Evolutionary conservation across 2,113 vertebrate species (phyloP).

Genomic region (Etia nguti): DNA sequence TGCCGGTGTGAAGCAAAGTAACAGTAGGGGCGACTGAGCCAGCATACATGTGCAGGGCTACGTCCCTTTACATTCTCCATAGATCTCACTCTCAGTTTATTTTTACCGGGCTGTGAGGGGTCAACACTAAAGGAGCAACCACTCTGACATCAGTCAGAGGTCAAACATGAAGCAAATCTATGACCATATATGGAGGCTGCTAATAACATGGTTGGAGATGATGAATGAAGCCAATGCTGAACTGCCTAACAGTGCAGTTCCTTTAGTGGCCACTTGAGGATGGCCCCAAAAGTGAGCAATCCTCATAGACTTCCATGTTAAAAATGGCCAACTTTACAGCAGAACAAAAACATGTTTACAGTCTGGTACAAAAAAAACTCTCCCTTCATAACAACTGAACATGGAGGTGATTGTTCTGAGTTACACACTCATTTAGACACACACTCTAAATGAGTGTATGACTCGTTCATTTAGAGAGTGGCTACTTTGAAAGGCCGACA

Average conservation of each 20-base stretch:
- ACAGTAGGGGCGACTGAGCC: not conserved
- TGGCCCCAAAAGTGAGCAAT: not conserved
- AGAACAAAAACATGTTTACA: not conserved
- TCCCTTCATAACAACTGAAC: no score
- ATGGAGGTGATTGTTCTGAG: no score
- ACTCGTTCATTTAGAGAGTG: not conserved
- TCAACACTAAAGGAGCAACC: not conserved
- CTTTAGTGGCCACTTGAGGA: not conserved
- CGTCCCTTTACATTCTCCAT: not conserved
- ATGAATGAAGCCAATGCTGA: not conserved
- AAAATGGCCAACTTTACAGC: not conserved
- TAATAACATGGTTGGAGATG: not conserved
- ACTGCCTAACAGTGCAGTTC: not conserved
- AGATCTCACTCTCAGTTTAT: not conserved
- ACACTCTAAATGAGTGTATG: not conserved
- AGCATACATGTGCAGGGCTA: not conserved
- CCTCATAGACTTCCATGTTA: not conserved
- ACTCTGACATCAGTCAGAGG: not conserved
- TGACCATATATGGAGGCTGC: not conserved
- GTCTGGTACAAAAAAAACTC: not conserved
- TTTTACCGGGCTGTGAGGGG: not conserved
- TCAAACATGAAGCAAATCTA: not conserved
- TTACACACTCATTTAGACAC: no score
- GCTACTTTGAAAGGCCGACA: not conserved
- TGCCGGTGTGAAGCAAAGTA: not conserved